Evolutionary conservation across 2,113 vertebrate genomes (phyloP).

Genomic region (Archocentrus centrarchus): DNA sequence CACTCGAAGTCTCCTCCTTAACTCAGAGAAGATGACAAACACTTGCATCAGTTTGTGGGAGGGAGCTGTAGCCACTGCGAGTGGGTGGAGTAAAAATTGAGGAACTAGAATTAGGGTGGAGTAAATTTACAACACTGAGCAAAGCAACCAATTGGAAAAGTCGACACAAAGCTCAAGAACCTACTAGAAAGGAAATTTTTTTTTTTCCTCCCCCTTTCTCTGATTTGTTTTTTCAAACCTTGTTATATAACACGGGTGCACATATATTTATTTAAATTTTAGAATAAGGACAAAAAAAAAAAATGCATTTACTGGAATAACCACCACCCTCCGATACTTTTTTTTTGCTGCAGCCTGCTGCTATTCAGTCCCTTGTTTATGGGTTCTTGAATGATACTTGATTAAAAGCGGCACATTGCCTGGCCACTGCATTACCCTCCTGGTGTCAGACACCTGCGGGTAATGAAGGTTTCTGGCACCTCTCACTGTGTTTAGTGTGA

Average conservation of each 20-base stretch:
- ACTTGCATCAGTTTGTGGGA: slow-evolving; percentile 63
- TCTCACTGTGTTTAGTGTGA: slow-evolving; percentile 21
- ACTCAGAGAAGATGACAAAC: slow-evolving; percentile 12
- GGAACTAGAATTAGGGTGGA: slow-evolving; percentile 57
- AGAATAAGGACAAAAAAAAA: neutral
- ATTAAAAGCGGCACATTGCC: neutral
- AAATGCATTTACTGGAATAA: neutral
- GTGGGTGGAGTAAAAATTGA: slow-evolving; percentile 42
- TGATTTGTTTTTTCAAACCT: neutral
- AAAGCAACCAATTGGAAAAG: slow-evolving; percentile 44
- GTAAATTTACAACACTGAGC: slow-evolving; percentile 10
- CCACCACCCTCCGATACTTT: neutral
- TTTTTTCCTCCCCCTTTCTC: neutral
- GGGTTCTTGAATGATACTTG: neutral
- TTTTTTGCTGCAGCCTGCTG: neutral
- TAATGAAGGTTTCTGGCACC: slow-evolving; percentile 14
- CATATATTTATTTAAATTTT: neutral
- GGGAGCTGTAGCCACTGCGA: slow-evolving; percentile 10
- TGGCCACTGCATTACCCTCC: neutral
- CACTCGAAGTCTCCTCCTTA: neutral
- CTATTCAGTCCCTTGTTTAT: neutral
- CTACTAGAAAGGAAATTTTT: slow-evolving; percentile 1
- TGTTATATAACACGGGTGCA: slow-evolving; percentile 10
- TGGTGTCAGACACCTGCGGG: slow-evolving; percentile 4
- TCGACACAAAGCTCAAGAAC: slow-evolving; percentile 43